Base-by-base conservation (phyloP, 2,888 invertebrate species). In the Achlya flavicornis region DNA sequence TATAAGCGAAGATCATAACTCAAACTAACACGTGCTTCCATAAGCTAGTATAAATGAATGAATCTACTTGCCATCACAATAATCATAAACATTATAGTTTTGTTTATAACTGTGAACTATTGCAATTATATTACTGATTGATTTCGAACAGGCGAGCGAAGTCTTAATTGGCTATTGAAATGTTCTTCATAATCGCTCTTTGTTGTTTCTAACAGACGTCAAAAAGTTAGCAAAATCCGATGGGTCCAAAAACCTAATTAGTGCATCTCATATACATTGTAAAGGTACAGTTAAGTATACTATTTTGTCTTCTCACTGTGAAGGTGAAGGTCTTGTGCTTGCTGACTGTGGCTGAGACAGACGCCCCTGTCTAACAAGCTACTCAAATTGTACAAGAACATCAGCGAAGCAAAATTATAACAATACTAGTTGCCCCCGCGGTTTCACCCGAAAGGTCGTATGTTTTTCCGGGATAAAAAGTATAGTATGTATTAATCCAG, bases 221-320 rank as follows among this genome's bases (percentile, higher is more conserved):
- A 14, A 43, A 14, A 43, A 14, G 12, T 14, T 43, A 14, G 43
- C 61, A 61, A 64, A n/a, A 61, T 43, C 64, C 16, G 48, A 63
- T 43, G 73, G 64, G 71, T 79, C 77, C 75, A 77, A 75, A 66
- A 68, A 72, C 74, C 76, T 75, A 77, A 79, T 81, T 76, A 78
- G 74, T 74, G 67, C 70, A 68, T 66, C 67, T 72, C 66, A 61
- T 63, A 43, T 14, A n/a, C n/a, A 43, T 12, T 14, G 14, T 41
- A 11, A 3, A 41, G 41, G 38, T 64, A 63, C 64, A 67, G 41
- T 41, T 11, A n/a, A n/a, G n/a, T n/a, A 3, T 10, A 41, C 1
- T 41, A 11, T 41, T 26, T 26, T 26, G 26, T 26, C 26, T 26
- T 1, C 2, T 26, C 26, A 26, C 26, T 26, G 26, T 26, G 26